Base-by-base conservation (phyloP, 2,888 invertebrate species). In the Cacoxenus indagator region DNA sequence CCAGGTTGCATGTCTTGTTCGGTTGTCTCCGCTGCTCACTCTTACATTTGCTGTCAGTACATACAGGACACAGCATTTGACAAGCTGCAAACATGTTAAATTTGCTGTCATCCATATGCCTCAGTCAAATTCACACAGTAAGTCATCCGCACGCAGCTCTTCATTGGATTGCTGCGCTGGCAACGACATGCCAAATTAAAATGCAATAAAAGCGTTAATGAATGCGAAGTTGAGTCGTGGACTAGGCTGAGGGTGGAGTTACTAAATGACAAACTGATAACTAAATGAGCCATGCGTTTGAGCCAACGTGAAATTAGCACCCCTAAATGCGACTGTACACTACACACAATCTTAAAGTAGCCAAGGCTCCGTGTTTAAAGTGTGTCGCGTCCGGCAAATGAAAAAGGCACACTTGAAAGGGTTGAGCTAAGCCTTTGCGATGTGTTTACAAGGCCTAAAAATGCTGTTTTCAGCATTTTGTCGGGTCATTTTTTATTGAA, bases 151-250 rank as follows among this genome's bases (percentile, higher is more conserved):
- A n/a, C n/a, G n/a, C n/a, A n/a, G n/a, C n/a, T n/a, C 76, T 75
- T 67, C 27, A 17, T n/a, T 55, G 55, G n/a, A n/a, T 24, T 55
- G 55, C 55, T 80, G 78, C 78, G 76, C 82, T 43, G 45, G 82
- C 73, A 73, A 71, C 72, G 76, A 80, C 79, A 80, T 81, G 78
- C 73, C 78, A 73, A 82, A 80, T 80, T 80, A 80, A 80, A 80
- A 82, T 73, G 82, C 82, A 80, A 80, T 80, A 80, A 78, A 80
- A 75, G 73, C 79, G 78, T 77, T 80, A 80, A 82, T 82, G 78
- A 80, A 78, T 75, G 76, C 70, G 71, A 74, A 76, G 74, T 65
- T 73, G 73, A 71, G 72, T 51, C 31, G 5, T 27, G 45, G 14
- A 57, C n/a, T 17, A 43, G 59, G 22, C 57, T 6, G 2, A 17